Evolutionary conservation across 2,797 vertebrate genomes (phyloP).

Genomic region (Sciurus carolinensis): DNA sequence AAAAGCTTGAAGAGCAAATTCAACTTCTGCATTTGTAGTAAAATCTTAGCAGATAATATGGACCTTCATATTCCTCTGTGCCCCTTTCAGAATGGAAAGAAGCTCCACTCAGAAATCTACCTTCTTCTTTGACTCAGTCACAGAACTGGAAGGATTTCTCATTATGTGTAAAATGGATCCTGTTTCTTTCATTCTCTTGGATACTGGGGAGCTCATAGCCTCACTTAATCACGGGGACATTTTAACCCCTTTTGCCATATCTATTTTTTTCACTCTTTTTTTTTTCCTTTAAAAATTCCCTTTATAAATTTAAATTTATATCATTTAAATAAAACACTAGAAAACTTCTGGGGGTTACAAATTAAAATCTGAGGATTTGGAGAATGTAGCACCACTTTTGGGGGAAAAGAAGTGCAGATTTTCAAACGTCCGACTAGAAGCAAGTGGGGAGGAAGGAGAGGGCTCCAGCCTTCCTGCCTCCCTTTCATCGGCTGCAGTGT

Average conservation of each 20-base stretch:
- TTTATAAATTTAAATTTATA: too few relatives aligned
- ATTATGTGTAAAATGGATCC: background rate
- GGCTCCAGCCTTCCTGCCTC: background rate
- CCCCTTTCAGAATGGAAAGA: conserved; percentile 29
- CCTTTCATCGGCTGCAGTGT: background rate
- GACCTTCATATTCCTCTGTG: conserved; percentile 46
- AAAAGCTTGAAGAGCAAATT: conserved; percentile 61
- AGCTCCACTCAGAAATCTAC: conserved; percentile 11
- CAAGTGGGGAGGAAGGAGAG: background rate
- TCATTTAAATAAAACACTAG: background rate
- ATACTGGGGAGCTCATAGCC: conserved; percentile 8
- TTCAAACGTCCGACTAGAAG: background rate
- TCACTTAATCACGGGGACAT: background rate
- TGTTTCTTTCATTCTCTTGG: conserved; percentile 46
- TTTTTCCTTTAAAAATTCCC: too few relatives aligned
- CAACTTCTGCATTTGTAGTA: conserved; percentile 48
- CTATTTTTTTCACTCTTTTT: background rate
- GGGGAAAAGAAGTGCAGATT: background rate
- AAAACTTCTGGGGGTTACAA: background rate
- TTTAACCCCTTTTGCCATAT: background rate
- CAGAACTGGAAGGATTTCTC: background rate
- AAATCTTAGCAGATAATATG: conserved; percentile 49
- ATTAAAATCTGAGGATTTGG: background rate
- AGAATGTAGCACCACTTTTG: accelerated
- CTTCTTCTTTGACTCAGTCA: background rate